These are phyloP conservation scores for Philopotamus ludificatus DNA, from an alignment of 1,140 invertebrate genomes.

Conservation along the genomic window DNA sequence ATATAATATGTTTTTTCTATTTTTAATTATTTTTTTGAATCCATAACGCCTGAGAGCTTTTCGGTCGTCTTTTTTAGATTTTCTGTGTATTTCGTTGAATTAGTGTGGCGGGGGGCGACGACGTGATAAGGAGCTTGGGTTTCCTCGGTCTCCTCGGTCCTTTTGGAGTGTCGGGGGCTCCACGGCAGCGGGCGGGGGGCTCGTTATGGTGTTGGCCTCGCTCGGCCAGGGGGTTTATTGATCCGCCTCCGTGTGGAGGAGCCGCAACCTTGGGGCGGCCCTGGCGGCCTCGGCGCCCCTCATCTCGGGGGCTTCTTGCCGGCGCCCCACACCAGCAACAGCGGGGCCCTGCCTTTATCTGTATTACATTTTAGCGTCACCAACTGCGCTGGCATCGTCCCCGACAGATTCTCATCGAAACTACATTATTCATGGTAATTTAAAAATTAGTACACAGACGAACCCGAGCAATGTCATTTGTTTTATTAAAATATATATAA, in stretches of 20 bases:
- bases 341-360: neutral
- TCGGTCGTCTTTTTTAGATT: too few relatives aligned
- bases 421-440: too few relatives aligned
- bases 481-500: too few relatives aligned
- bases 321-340: conserved; percentile 1
- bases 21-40: too few relatives aligned
- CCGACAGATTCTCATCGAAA: too few relatives aligned
- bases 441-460: too few relatives aligned
- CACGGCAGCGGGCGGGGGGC: conserved; percentile 4
- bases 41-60: too few relatives aligned
- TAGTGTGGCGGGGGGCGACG: conserved; percentile 3
- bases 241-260: conserved; percentile 14
- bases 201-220: conserved; percentile 10
- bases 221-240: conserved; percentile 24
- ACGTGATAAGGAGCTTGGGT: neutral
- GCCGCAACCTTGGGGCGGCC: conserved; percentile 25
- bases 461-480: too few relatives aligned
- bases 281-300: conserved; percentile 12
- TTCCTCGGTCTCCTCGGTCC: neutral
- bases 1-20: too few relatives aligned
- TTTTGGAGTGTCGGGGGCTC: neutral
- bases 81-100: too few relatives aligned
- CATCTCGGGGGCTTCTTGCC: conserved; percentile 4
- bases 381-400: too few relatives aligned
- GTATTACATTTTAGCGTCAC: too few relatives aligned